A percentile compares a stretch with the other conserved stretches of the same genome.
These are phyloP conservation scores for Lomographa bimaculata DNA, from an alignment of 2,888 invertebrate species.

Conservation along the genomic window DNA sequence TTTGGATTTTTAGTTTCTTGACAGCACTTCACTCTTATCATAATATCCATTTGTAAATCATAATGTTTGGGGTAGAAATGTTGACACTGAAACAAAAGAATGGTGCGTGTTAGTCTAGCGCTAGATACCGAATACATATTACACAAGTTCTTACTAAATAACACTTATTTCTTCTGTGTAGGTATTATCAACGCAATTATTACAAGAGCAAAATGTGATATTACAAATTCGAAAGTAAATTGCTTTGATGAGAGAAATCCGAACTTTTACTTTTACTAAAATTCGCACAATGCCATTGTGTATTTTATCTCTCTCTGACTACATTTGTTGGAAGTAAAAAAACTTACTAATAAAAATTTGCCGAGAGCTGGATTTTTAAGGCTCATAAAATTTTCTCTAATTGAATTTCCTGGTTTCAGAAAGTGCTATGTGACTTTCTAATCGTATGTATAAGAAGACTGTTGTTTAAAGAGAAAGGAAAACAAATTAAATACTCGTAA, in stretches of 20 bases:
- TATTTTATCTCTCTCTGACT: conserved; percentile 25
- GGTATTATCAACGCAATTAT: conserved; percentile 9
- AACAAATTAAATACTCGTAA: conserved; percentile 46
- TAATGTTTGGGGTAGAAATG: conserved; percentile 83
- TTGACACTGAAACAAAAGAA: conserved; percentile 80
- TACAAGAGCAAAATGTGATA: conserved; percentile 12
- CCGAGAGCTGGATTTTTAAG: background rate
- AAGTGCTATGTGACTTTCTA: conserved; percentile 52
- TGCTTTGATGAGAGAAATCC: conserved; percentile 37
- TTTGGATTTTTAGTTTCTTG: conserved; percentile 84
- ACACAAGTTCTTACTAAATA: no score
- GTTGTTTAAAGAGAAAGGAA: conserved; percentile 69
- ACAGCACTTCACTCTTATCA: conserved; percentile 83
- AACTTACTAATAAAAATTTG: background rate
- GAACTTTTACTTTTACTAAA: conserved; percentile 23
- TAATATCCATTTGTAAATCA: conserved; percentile 84
- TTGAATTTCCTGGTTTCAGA: conserved; percentile 37
- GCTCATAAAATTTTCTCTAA: conserved; percentile 17
- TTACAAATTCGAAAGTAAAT: conserved; percentile 30
- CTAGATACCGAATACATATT: background rate
- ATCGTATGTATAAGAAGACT: conserved; percentile 44
- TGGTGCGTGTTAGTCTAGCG: conserved; percentile 25
- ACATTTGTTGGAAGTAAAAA: conserved; percentile 4
- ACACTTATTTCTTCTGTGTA: no score
- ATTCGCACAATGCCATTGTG: conserved; percentile 32